A percentile compares a stretch with the other conserved stretches of the same genome.
phyloP scores from a whole-genome alignment of 2,797 vertebrate species.

The Sphenopsis melanotis region DNA sequence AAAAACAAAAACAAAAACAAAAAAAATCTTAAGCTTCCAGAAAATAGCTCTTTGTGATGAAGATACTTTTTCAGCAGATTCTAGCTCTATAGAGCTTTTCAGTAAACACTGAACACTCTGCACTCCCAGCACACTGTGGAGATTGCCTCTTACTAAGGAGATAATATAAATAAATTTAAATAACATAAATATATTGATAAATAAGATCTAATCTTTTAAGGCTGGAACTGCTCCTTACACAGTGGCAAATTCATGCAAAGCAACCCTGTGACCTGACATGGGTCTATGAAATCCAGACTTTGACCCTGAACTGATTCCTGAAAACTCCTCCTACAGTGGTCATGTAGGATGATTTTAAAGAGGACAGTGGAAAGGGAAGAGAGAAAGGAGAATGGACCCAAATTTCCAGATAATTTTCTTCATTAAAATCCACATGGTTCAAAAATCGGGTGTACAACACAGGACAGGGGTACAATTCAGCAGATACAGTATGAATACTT shows the following conservation, averaged over 20 bases:
- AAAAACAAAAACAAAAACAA: not conserved
- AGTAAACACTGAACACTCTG: not conserved
- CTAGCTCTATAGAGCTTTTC: not conserved
- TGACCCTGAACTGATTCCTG: not conserved
- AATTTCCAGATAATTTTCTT: conserved; percentile 5
- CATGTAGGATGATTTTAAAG: not conserved
- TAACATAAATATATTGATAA: not conserved
- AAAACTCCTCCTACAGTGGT: not conserved
- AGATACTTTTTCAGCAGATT: not conserved
- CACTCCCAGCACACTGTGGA: not conserved
- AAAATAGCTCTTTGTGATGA: not conserved
- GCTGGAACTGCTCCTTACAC: not conserved
- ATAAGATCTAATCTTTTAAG: not conserved
- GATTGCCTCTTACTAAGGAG: not conserved
- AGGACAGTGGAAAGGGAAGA: not conserved
- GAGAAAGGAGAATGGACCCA: not conserved
- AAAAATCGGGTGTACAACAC: conserved; percentile 12
- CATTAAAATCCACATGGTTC: not conserved
- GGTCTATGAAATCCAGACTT: not conserved
- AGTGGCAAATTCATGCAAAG: not conserved
- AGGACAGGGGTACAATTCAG: conserved; percentile 10
- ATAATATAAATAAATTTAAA: not conserved
- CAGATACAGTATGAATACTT: conserved; percentile 17
- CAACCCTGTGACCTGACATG: not conserved
- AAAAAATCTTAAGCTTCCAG: not conserved